Conservation (phyloP, 2,113 vertebrate genomes). For the Tragelaphus strepsiceros region DNA sequence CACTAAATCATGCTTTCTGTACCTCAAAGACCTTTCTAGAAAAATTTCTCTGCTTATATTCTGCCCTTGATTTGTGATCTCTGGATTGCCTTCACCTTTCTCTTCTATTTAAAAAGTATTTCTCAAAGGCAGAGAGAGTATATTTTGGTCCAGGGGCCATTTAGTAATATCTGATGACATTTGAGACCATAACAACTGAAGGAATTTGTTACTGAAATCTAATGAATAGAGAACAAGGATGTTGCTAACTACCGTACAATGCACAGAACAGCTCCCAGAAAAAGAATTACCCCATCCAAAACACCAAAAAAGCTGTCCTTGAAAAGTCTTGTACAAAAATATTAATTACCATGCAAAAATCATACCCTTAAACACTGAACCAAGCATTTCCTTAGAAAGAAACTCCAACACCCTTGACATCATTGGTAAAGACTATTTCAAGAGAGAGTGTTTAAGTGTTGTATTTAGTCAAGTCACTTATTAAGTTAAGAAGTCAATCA, state of each 20-base stretch:
- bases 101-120: not conserved
- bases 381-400: not conserved
- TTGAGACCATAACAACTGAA: not conserved
- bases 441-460: slow-evolving; percentile 25
- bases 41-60: not conserved
- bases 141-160: not conserved
- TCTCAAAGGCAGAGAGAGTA: not conserved
- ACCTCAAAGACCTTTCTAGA: not conserved
- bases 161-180: not conserved
- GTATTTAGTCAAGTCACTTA: slow-evolving; percentile 48
- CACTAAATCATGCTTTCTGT: not conserved
- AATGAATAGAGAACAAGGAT: not conserved
- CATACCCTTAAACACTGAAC: not conserved
- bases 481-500: slow-evolving; percentile 70
- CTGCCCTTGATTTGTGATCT: not conserved
- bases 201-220: not conserved
- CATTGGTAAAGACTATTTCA: not conserved
- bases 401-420: not conserved
- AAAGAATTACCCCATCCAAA: not conserved
- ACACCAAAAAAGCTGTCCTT: not conserved
- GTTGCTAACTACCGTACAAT: not conserved
- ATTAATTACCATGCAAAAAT: not conserved
- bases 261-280: not conserved
- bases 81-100: not conserved
- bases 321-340: not conserved